Evolutionary conservation across 2,888 invertebrate species (phyloP), one percentile per base, ranked within the genome.

Genomic region (Spilarctia lutea): DNA sequence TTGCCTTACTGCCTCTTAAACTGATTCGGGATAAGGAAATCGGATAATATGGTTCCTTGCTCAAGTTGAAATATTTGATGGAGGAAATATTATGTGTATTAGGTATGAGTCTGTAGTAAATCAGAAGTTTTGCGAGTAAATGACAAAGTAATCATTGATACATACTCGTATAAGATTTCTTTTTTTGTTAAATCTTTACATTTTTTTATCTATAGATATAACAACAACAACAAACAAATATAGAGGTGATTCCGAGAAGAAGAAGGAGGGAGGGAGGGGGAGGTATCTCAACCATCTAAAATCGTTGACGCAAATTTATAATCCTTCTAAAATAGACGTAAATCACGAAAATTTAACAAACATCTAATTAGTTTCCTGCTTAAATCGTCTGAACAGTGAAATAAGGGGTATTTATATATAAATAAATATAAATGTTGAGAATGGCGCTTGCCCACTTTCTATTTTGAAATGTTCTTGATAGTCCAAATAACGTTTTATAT

Each of bases 1-100:
- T 73, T 74, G 73, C 67, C 68, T 73, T 73, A 76, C 71, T 71
- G 45, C 71, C 68, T 74, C 71, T 71, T 73, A 68, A 74, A 74
- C 71, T 73, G 71, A 76, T 76, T 74, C 65, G 65, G 76, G 73
- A 76, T 76, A 76, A 76, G 76, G 73, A 76, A 76, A 76, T 76
- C 71, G 73, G 71, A 71, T 74, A 71, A 76, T 68, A 71, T 71
- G 71, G 73, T 76, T 76, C 71, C 27, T 71, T 68, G 73, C 56
- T 65, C 76, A 65, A 74, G 73, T 73, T 76, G 73, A 76, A 76
- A 68, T 71, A 74, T 71, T 76, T 74, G 73, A 73, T 73, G 71
- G 73, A 76, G 76, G 71, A 71, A 76, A 74, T 68, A 48, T 76
- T 66, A 13, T 66, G 67, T 72, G 68, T 74, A 66, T 68, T 75